Percentiles rank a stretch among this genome's conserved stretches.
These are phyloP conservation scores for Elaphurus davidianus DNA, from an alignment of 2,113 vertebrate genomes.

Conservation along the genomic window DNA sequence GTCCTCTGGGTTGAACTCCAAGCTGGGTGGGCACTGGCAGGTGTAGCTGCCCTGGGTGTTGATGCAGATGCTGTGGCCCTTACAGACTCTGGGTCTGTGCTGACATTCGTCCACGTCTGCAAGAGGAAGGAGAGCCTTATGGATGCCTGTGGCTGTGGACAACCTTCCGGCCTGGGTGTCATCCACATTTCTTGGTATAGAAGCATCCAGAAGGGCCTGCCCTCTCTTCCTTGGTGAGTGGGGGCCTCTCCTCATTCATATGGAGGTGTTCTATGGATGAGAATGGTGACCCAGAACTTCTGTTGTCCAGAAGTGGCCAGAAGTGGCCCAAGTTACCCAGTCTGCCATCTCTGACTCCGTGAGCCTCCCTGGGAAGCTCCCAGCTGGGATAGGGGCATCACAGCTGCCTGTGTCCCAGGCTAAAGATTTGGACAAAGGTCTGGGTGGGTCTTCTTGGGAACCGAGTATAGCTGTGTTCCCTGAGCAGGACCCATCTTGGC, in stretches of 20 bases:
- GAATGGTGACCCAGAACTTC: not conserved
- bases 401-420: not conserved
- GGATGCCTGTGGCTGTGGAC: not conserved
- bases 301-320: not conserved
- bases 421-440: not conserved
- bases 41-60: too few relatives aligned
- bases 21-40: too few relatives aligned
- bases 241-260: not conserved
- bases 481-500: not conserved
- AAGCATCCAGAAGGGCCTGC: not conserved
- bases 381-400: not conserved
- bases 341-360: not conserved
- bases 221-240: not conserved
- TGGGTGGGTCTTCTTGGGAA: not conserved
- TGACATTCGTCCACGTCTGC: too few relatives aligned
- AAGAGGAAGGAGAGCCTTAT: too few relatives aligned
- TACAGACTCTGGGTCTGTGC: too few relatives aligned
- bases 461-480: rapidly evolving
- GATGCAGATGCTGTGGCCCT: too few relatives aligned
- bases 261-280: not conserved
- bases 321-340: not conserved
- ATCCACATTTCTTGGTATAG: not conserved
- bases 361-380: not conserved
- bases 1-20: too few relatives aligned
- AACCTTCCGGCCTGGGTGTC: rapidly evolving